Conservation (phyloP, 2,113 vertebrate genomes). For the Desmodus rotundus region DNA sequence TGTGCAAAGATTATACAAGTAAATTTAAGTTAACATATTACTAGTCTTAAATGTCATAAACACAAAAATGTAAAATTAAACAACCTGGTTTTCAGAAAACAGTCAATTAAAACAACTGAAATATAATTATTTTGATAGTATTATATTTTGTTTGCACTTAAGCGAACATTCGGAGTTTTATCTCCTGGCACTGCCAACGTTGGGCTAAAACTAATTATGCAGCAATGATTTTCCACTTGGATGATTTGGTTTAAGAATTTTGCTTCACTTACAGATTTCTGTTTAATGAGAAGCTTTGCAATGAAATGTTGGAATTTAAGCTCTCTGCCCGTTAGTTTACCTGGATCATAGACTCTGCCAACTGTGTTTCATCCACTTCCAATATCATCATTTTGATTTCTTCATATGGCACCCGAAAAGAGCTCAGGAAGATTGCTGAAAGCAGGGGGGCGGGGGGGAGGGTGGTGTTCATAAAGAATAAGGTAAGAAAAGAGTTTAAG, state of each 20-base stretch:
- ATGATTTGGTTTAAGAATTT: slow-evolving; percentile 57
- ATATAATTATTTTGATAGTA: slow-evolving; percentile 46
- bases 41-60: not conserved
- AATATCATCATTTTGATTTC: slow-evolving; percentile 93
- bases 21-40: slow-evolving; percentile 7
- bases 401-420: slow-evolving; percentile 94
- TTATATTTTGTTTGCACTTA: slow-evolving; percentile 36
- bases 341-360: slow-evolving; percentile 97
- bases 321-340: slow-evolving; percentile 77
- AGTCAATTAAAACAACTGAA: slow-evolving; percentile 59
- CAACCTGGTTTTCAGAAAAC: slow-evolving; percentile 7
- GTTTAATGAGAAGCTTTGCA: slow-evolving; percentile 62
- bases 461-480: slow-evolving; percentile 10
- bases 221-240: slow-evolving; percentile 65
- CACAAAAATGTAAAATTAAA: slow-evolving; percentile 50
- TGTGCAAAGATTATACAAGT: not conserved
- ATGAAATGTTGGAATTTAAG: slow-evolving; percentile 66
- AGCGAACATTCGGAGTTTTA: slow-evolving; percentile 37
- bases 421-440: slow-evolving; percentile 96
- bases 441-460: not conserved
- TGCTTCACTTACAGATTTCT: slow-evolving; percentile 64
- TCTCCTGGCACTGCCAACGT: slow-evolving; percentile 29
- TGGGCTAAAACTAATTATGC: slow-evolving; percentile 53
- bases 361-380: slow-evolving; percentile 94
- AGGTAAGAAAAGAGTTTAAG: not conserved